These are phyloP conservation scores for Umimayanthus kanabou DNA, from an alignment of 92 coral and sea anemone species.

Conservation along the genomic window DNA sequence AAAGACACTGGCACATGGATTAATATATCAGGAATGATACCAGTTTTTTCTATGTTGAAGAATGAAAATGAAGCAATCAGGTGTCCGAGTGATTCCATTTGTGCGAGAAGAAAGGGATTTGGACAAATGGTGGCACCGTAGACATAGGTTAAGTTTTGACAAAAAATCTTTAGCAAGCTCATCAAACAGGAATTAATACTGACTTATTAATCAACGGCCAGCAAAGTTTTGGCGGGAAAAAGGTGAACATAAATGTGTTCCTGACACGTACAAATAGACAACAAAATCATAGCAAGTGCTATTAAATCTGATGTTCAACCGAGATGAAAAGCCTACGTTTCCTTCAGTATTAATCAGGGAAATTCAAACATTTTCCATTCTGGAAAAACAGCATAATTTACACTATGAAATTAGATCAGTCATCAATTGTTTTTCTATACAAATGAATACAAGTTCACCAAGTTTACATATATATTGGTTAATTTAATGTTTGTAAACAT, in stretches of 20 bases:
- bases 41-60: no score
- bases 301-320: no score
- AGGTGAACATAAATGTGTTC: no score
- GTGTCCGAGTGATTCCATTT: not conserved
- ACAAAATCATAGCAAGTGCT: no score
- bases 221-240: not conserved
- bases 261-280: no score
- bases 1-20: not conserved
- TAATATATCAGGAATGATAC: not conserved
- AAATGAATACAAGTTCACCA: not conserved
- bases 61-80: not conserved
- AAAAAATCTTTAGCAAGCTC: not conserved
- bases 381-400: not conserved
- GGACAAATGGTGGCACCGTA: not conserved
- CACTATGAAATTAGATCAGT: not conserved
- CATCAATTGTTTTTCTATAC: not conserved
- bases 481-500: not conserved
- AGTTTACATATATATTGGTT: not conserved
- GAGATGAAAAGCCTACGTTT: not conserved
- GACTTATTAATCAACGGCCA: not conserved
- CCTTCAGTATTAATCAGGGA: no score
- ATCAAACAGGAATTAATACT: not conserved
- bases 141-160: not conserved
- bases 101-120: not conserved
- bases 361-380: not conserved